These are phyloP conservation scores for Lissocephala sabroskyi DNA, from an alignment of 2,888 invertebrate genomes.

Conservation along the genomic window DNA sequence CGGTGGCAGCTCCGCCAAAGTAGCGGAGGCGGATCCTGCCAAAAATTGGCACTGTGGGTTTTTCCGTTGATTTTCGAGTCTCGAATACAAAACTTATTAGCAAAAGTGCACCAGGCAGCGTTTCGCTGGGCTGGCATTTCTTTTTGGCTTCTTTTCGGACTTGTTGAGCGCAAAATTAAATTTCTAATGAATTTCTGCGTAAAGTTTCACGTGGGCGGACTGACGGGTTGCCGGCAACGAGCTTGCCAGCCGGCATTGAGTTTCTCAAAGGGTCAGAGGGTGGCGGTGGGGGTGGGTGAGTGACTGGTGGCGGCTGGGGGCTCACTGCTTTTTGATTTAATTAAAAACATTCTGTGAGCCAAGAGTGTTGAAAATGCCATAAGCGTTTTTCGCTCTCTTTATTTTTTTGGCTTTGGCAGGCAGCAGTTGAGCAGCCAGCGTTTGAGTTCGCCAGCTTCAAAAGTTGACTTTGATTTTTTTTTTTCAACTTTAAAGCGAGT, in stretches of 20 bases:
- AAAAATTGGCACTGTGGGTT: neutral
- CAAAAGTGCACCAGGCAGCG: conserved; percentile 17
- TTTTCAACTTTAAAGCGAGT: neutral
- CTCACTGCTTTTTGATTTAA: conserved; percentile 61
- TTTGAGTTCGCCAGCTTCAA: conserved; percentile 23
- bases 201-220: conserved; percentile 43
- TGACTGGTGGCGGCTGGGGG: conserved; percentile 9
- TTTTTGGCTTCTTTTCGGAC: conserved; percentile 20
- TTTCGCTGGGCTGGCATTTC: conserved; percentile 15
- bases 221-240: no score
- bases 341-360: conserved; percentile 59
- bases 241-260: no score
- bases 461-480: conserved; percentile 17
- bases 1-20: neutral
- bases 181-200: conserved; percentile 54
- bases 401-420: neutral
- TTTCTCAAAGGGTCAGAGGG: no score
- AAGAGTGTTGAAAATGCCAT: conserved; percentile 44
- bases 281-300: no score
- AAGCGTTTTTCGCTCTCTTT: conserved; percentile 15
- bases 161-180: conserved; percentile 59
- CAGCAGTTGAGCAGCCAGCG: conserved; percentile 4
- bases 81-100: conserved; percentile 52
- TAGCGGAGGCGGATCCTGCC: neutral
- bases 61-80: conserved; percentile 12